Conservation (phyloP, 2,113 vertebrate genomes). For the Penelope pileata region DNA sequence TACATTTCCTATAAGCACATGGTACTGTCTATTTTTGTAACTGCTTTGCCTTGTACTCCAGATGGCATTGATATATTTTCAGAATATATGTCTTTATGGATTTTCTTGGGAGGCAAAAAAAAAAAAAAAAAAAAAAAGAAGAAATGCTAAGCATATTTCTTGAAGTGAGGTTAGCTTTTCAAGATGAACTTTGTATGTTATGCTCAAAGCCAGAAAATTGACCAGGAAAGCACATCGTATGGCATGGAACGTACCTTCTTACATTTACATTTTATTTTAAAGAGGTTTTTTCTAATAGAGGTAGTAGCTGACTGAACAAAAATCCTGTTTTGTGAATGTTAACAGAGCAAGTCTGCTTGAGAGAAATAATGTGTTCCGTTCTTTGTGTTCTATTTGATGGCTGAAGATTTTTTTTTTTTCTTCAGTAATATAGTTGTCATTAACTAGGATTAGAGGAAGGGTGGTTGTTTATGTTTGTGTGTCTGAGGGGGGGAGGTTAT, state of each 20-base stretch:
- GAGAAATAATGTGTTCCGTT: background rate
- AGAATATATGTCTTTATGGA: background rate
- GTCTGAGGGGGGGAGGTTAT: background rate
- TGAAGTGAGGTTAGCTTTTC: background rate
- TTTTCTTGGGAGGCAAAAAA: background rate
- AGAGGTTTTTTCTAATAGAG: background rate
- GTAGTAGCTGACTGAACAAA: background rate
- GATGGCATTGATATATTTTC: slow-evolving; percentile 19
- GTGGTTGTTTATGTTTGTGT: background rate
- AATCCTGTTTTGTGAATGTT: background rate
- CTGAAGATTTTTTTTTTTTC: background rate
- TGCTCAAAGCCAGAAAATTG: background rate
- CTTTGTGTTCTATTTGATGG: background rate
- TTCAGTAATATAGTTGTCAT: background rate
- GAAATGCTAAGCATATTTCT: background rate
- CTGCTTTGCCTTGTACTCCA: slow-evolving; percentile 17
- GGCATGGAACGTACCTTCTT: background rate
- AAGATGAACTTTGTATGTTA: background rate
- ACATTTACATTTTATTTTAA: background rate
- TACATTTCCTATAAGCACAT: background rate
- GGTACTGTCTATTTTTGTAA: background rate
- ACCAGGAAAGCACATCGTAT: background rate
- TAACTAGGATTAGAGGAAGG: slow-evolving; percentile 6
- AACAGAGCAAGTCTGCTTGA: background rate
- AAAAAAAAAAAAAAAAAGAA: background rate